These are phyloP conservation scores for Corynorhinus townsendii DNA, from an alignment of 2,113 vertebrate genomes.

Conservation along the genomic window DNA sequence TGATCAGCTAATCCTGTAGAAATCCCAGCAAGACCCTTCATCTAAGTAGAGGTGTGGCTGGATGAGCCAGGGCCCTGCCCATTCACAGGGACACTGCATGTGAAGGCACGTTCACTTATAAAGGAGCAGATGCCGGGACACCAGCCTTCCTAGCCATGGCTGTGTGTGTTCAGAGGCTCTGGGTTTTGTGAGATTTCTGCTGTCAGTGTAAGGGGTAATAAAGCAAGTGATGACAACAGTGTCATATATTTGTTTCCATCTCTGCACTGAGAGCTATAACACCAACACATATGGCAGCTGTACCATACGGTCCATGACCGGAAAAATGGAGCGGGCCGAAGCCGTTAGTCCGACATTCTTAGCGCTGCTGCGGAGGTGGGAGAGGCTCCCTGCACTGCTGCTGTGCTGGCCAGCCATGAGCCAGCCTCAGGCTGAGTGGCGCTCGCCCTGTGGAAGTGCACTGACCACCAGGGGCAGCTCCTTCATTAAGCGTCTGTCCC, in stretches of 20 bases:
- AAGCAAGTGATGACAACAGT: not conserved
- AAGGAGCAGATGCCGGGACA: not conserved
- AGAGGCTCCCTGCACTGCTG: too few species aligned
- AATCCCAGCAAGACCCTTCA: fast-evolving
- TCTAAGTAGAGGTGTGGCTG: not conserved
- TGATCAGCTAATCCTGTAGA: not conserved
- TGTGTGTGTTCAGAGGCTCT: not conserved
- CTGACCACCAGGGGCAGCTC: too few species aligned
- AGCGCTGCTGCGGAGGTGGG: too few species aligned
- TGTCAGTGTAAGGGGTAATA: not conserved
- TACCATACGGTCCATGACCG: not conserved
- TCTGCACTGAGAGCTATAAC: not conserved
- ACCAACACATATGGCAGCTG: not conserved
- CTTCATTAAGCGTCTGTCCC: too few species aligned
- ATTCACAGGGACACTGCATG: not conserved
- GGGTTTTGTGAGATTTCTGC: not conserved
- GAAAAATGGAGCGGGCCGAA: not conserved
- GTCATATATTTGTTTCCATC: not conserved
- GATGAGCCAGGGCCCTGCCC: not conserved
- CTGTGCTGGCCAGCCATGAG: too few species aligned
- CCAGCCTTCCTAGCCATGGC: fast-evolving
- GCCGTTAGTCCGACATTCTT: too few species aligned
- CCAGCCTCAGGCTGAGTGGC: too few species aligned
- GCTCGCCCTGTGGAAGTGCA: too few species aligned
- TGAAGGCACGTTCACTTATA: not conserved